phyloP scores from a whole-genome alignment of 2,113 vertebrate species.

The Cebidichthys violaceus region DNA sequence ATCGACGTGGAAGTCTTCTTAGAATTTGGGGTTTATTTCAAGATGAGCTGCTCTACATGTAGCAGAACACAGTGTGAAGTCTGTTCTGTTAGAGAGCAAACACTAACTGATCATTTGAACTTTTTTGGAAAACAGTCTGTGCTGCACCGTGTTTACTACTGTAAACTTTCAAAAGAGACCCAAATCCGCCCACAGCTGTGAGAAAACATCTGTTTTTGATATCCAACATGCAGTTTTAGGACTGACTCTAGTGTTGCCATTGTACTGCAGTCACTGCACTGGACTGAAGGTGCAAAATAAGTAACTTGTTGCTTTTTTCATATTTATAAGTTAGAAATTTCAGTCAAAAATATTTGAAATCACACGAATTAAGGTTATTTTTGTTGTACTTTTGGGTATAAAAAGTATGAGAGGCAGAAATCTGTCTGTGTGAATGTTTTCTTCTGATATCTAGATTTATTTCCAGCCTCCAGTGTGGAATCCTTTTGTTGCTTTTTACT shows the following conservation, averaged over 20 bases:
- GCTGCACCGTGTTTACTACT: no score
- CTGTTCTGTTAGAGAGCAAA: background rate
- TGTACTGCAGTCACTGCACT: background rate
- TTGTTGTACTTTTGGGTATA: no score
- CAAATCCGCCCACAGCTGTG: background rate
- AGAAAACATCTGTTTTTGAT: background rate
- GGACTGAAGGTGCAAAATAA: background rate
- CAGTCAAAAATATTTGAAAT: background rate
- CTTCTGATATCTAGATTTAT: background rate
- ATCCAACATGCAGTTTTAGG: background rate
- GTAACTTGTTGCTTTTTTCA: background rate
- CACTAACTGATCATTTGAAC: background rate
- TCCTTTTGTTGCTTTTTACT: background rate
- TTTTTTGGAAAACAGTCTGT: background rate
- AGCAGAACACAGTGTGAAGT: background rate
- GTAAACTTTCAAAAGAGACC: rapidly evolving
- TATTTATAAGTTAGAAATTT: background rate
- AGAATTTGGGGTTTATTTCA: background rate
- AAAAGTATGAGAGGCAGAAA: background rate
- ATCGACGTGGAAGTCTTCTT: background rate
- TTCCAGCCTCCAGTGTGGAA: background rate
- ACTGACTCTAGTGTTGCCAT: background rate
- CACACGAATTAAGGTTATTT: background rate
- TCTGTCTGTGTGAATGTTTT: background rate
- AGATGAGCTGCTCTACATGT: background rate